phyloP scores from a whole-genome alignment of 2,797 vertebrate genomes.

The Spea hammondii region DNA sequence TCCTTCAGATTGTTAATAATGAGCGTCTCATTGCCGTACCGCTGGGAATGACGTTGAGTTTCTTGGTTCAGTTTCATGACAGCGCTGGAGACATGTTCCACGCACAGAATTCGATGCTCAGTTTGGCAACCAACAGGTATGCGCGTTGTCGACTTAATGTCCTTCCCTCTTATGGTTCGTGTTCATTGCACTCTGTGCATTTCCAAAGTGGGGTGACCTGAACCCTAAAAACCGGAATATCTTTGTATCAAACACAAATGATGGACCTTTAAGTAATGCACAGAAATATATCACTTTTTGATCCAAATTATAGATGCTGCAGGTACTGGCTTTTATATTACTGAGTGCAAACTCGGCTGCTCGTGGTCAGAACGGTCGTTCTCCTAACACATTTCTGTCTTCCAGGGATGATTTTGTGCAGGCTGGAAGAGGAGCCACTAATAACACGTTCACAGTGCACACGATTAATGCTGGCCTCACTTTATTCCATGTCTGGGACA shows the following conservation, averaged over 20 bases:
- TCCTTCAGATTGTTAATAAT: constrained; percentile 67
- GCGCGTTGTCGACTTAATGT: background rate
- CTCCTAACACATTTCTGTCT: background rate
- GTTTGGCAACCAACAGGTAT: constrained; percentile 89
- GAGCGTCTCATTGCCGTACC: constrained; percentile 77
- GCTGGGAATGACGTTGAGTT: constrained; percentile 80
- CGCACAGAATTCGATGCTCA: constrained; percentile 80
- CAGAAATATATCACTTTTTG: too few species aligned
- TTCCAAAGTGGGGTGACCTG: too few species aligned
- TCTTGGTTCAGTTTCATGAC: constrained; percentile 86
- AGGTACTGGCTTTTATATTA: too few species aligned
- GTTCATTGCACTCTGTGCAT: too few species aligned
- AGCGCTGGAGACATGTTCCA: constrained; percentile 81
- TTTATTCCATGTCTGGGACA: constrained; percentile 80
- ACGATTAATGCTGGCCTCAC: constrained; percentile 84
- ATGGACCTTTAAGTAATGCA: too few species aligned
- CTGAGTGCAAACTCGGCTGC: too few species aligned
- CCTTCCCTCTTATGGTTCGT: too few species aligned
- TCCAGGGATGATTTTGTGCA: constrained; percentile 90
- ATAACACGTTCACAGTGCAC: constrained; percentile 80
- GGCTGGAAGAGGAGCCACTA: constrained; percentile 76
- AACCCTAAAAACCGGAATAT: too few species aligned
- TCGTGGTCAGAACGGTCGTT: too few species aligned
- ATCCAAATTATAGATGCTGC: too few species aligned
- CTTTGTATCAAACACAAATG: too few species aligned